Percentiles rank a stretch among this genome's conserved stretches.
Conservation (phyloP, 2,797 vertebrate genomes). For the Columba guinea region DNA sequence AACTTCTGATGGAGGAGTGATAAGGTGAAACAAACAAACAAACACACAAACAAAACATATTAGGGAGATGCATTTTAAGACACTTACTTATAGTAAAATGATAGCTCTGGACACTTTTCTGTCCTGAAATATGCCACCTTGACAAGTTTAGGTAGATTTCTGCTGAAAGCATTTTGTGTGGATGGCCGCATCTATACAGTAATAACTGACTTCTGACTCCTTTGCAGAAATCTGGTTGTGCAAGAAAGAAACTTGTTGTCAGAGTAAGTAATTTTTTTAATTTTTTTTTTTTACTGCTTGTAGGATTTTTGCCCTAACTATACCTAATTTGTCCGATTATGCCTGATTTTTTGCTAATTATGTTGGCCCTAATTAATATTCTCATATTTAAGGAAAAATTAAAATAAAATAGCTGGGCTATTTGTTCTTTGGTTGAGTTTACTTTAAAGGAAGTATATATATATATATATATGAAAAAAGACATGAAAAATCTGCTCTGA, state of each 20-base stretch:
- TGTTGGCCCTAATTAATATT: neutral
- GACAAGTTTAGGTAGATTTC: neutral
- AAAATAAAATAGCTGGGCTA: neutral
- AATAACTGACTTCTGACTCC: neutral
- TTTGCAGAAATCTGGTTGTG: constrained; percentile 60
- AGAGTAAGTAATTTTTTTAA: constrained; percentile 41
- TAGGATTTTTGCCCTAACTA: neutral
- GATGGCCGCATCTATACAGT: neutral
- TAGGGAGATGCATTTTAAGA: neutral
- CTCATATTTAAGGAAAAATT: neutral
- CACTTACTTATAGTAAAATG: neutral
- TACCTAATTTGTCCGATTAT: neutral
- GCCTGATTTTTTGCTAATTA: neutral
- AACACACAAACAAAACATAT: neutral
- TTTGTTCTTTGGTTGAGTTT: neutral
- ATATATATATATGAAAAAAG: neutral
- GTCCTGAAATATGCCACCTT: neutral
- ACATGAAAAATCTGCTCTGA: neutral
- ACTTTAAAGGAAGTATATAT: neutral
- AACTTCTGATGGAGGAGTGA: neutral
- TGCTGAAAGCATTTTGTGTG: neutral
- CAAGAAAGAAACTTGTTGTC: constrained; percentile 42
- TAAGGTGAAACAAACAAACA: neutral
- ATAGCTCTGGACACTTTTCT: neutral
- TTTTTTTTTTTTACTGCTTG: neutral